These are phyloP conservation scores for Halcyon badia DNA, from an alignment of 2,797 vertebrate species.

Conservation along the genomic window DNA sequence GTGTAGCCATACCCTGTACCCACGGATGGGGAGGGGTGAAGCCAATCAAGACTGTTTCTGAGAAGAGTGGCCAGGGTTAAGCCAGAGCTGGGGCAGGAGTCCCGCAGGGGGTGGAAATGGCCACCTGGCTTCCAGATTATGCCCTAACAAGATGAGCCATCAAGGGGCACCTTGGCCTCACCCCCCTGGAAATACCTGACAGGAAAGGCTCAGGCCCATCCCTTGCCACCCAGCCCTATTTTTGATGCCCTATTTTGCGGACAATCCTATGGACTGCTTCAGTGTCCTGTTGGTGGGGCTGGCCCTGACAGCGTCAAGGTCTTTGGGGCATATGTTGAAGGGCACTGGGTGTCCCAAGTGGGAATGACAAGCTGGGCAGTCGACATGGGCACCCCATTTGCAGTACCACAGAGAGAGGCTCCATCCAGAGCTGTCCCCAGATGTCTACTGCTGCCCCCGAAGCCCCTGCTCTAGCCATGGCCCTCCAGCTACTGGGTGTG, in stretches of 20 bases:
- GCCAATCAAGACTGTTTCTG: neutral
- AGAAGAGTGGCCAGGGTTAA: neutral
- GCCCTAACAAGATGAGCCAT: neutral
- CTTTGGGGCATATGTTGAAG: neutral
- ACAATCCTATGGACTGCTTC: fast-evolving
- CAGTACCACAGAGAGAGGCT: fast-evolving
- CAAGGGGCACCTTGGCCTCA: neutral
- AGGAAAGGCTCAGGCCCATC: neutral
- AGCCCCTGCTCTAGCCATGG: neutral
- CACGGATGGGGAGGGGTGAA: neutral
- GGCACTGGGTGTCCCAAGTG: neutral
- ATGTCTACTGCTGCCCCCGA: too few species aligned
- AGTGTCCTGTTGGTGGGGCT: neutral
- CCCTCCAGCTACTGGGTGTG: neutral
- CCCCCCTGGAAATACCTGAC: neutral
- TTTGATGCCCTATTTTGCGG: neutral
- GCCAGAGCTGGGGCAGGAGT: fast-evolving
- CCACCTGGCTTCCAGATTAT: fast-evolving
- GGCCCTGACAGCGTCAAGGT: fast-evolving
- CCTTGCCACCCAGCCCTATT: neutral
- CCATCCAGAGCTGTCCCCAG: neutral
- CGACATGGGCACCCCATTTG: fast-evolving
- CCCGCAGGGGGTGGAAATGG: fast-evolving
- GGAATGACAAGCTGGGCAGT: fast-evolving
- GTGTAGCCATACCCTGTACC: neutral